These are phyloP conservation scores for Actinia tenebrosa DNA, from an alignment of 64 coral and sea anemone species.

Conservation along the genomic window DNA sequence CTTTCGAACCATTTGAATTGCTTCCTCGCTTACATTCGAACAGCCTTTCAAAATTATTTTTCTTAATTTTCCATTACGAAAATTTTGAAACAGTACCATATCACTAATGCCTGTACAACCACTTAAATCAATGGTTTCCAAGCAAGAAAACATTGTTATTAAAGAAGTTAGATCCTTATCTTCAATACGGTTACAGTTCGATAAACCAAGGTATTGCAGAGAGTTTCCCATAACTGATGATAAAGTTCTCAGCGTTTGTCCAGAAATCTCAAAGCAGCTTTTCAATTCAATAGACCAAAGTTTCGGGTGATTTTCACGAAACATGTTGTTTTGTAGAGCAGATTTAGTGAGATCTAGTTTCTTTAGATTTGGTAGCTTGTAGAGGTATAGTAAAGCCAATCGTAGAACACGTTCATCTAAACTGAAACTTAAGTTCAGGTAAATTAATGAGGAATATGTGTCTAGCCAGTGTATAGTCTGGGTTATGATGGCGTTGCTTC, in stretches of 20 bases:
- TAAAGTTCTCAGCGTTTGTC: neutral
- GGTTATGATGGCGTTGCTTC: neutral
- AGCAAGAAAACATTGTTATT: neutral
- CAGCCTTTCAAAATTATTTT: conserved; percentile 4
- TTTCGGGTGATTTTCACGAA: neutral
- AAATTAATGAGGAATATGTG: neutral
- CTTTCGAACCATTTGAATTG: neutral
- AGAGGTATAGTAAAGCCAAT: neutral
- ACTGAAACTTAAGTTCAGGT: neutral
- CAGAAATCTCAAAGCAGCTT: neutral
- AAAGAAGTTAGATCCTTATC: neutral
- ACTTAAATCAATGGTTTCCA: conserved; percentile 12
- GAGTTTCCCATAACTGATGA: neutral
- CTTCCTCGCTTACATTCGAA: neutral
- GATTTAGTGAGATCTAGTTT: neutral
- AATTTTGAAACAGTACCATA: neutral
- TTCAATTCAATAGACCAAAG: neutral
- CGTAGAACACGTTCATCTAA: neutral
- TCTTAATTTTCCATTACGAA: neutral
- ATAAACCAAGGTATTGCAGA: neutral
- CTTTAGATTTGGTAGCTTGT: neutral
- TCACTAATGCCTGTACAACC: neutral
- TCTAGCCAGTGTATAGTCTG: neutral
- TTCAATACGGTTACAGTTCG: neutral
- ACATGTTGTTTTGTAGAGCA: neutral